Evolutionary conservation across 2,888 invertebrate species (phyloP).

Genomic region (Trachelus iudaicus): DNA sequence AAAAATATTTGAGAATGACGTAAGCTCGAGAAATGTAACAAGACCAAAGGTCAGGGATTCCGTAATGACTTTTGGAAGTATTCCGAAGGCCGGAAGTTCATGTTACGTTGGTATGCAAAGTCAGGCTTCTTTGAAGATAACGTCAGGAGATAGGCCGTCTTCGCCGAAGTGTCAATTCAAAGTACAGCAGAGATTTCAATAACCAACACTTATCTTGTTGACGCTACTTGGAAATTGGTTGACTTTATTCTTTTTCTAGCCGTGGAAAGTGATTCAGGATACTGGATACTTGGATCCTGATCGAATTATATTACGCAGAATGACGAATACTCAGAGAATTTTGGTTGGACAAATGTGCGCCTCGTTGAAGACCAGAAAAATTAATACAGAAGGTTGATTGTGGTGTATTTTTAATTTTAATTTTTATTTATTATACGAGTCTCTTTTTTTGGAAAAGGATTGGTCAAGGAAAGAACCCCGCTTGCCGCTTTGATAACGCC

Average conservation of each 20-base stretch:
- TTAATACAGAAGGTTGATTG: constrained; percentile 42
- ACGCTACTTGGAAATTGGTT: background rate
- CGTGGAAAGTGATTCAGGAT: constrained; percentile 37
- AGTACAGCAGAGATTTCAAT: background rate
- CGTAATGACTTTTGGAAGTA: background rate
- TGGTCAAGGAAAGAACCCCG: constrained; percentile 43
- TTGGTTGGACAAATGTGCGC: constrained; percentile 48
- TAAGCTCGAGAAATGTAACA: background rate
- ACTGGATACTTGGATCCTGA: constrained; percentile 34
- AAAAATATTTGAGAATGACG: background rate
- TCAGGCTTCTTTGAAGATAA: constrained; percentile 2
- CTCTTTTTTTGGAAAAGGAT: constrained; percentile 27
- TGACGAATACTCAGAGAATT: constrained; percentile 49
- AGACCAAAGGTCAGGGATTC: constrained; percentile 2
- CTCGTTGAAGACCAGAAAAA: constrained; percentile 41
- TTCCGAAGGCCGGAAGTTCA: background rate
- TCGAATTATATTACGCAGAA: constrained; percentile 41
- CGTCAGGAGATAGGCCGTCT: background rate
- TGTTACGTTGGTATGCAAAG: background rate
- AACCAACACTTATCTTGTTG: background rate
- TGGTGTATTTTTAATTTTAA: background rate
- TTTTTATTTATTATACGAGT: background rate
- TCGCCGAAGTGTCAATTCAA: constrained; percentile 14
- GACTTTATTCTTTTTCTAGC: constrained; percentile 11
- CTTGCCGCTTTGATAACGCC: constrained; percentile 42